Evolutionary conservation across 2,888 invertebrate genomes (phyloP), one percentile per base, ranked within the genome.

Genomic region (Aproaerema taeniolella): DNA sequence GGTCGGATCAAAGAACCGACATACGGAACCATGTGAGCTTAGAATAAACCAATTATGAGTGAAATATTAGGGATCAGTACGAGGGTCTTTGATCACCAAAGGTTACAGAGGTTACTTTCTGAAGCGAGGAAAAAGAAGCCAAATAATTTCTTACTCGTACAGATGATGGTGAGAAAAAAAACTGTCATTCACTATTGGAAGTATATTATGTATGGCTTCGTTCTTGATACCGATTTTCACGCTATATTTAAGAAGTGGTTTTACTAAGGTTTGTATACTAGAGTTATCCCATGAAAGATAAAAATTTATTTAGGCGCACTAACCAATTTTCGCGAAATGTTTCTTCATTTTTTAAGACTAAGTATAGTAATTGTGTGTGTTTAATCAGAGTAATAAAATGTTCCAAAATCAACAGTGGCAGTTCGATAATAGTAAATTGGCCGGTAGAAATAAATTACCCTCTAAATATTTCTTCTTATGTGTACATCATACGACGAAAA

Each of bases 41-140:
- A 83, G 86, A 80, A 82, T 86, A 86, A 85, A 85, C 86, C 86
- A 86, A 86, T 86, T 86, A 86, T 83, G 82, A 83, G 81, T 80
- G 85, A 86, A 86, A 86, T 86, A 85, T 86, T 86, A 83, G 83
- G 85, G 85, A 86, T 85, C 83, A 82, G 75, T 62, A 64, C 67
- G 64, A 71, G 66, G 69, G 69, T 74, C 82, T 86, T 86, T 86
- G 86, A 85, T 86, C 83, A 78, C 67, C 64, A 54, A 56, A 54
- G 58, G 61, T 68, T 65, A 67, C 70, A 66, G 26, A 26, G 68
- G 67, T 64, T 75, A 80, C 75, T 77, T 81, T 76, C 54, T 52
- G 46, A 52, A 65, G 72, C 64, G 65, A 62, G 70, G 70, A 76
- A 73, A 74, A 67, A 63, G 80, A 80, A 79, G 74, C 79, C 78